Percentiles rank a stretch among this genome's conserved stretches.
phyloP scores from a whole-genome alignment of 2,888 invertebrate species.

The Campopleginae sp. region DNA sequence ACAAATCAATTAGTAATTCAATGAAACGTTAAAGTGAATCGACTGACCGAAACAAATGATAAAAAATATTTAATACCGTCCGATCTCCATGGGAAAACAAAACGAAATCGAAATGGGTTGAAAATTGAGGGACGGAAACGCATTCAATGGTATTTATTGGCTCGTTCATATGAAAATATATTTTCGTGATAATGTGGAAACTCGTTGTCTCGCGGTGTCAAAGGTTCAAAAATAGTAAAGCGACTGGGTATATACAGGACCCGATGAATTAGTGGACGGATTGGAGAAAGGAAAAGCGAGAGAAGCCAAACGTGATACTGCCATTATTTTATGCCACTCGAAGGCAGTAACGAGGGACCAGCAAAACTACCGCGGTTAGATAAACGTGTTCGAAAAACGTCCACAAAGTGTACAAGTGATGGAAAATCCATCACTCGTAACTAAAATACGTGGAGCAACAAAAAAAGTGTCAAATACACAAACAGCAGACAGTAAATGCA shows the following conservation, averaged over 20 bases:
- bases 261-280: not conserved
- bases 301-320: constrained; percentile 40
- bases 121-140: not conserved
- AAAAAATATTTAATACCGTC: not conserved
- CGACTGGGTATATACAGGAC: not conserved
- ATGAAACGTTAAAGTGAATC: not conserved
- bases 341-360: constrained; percentile 25
- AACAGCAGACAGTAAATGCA: constrained; percentile 32
- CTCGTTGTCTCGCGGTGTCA: constrained; percentile 29
- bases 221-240: constrained; percentile 28
- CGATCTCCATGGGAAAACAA: not conserved
- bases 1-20: not conserved
- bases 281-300: not conserved
- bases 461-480: constrained; percentile 31
- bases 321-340: constrained; percentile 52
- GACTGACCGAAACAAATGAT: not conserved
- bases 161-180: not conserved
- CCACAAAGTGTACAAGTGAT: constrained; percentile 17
- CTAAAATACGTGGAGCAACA: constrained; percentile 14
- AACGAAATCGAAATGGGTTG: too few species aligned
- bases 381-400: constrained; percentile 39
- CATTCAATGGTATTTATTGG: not conserved
- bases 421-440: constrained; percentile 28
- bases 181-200: constrained; percentile 5
- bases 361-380: not conserved